Evolutionary conservation across 2,113 vertebrate species (phyloP).

Genomic region (Carollia perspicillata): DNA sequence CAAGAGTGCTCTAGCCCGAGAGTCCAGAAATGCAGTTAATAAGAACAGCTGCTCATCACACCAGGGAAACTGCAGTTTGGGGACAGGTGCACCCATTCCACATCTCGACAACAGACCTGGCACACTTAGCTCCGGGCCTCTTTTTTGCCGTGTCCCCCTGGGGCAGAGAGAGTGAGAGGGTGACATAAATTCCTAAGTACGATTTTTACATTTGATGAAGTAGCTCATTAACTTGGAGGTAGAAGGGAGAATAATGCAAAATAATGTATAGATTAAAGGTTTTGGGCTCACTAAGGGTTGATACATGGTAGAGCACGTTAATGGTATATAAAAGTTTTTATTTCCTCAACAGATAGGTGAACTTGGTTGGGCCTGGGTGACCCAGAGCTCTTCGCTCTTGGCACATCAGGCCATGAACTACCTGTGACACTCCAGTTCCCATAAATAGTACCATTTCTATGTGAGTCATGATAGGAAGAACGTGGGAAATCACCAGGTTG

Average conservation of each 20-base stretch:
- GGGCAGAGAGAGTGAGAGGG: neutral
- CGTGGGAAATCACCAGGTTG: neutral
- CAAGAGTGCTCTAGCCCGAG: neutral
- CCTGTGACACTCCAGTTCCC: neutral
- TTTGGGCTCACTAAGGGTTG: neutral
- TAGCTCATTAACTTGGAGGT: neutral
- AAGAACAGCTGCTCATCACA: neutral
- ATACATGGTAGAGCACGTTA: neutral
- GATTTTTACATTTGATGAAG: neutral
- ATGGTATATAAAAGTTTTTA: neutral
- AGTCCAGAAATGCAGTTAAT: neutral
- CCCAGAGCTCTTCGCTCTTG: neutral
- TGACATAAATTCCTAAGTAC: neutral
- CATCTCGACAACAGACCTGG: neutral
- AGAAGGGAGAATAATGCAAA: neutral
- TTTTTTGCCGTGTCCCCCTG: neutral
- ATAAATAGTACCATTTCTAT: neutral
- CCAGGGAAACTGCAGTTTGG: neutral
- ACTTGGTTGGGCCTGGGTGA: rapidly evolving
- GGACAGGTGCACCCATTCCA: too few species aligned
- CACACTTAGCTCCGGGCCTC: neutral
- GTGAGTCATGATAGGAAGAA: neutral
- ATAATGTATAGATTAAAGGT: neutral
- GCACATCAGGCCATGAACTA: neutral
- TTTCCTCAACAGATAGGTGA: neutral